These are phyloP conservation scores for Diarsia mendica DNA, from an alignment of 2,888 invertebrate genomes.

Conservation along the genomic window DNA sequence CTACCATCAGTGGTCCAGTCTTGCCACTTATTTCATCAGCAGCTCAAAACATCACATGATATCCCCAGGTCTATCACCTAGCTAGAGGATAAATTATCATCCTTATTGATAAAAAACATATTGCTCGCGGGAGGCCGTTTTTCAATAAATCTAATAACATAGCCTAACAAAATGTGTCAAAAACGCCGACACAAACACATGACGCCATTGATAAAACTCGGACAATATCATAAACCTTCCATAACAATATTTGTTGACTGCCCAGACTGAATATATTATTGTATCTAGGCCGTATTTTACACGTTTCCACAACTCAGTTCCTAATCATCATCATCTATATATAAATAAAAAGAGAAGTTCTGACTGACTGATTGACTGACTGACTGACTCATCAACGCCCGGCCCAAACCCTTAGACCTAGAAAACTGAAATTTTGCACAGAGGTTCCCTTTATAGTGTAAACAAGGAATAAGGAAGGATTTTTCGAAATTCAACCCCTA, in stretches of 20 bases:
- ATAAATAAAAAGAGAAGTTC: too few species aligned
- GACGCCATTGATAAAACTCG: conserved; percentile 41
- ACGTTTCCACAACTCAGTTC: too few species aligned
- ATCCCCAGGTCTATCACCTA: background rate
- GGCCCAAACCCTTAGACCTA: too few species aligned
- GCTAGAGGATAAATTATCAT: conserved; percentile 15
- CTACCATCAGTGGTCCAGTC: too few species aligned
- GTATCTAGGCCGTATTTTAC: background rate
- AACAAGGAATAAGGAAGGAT: too few species aligned
- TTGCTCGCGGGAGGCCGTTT: conserved; percentile 47
- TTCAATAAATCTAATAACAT: conserved; percentile 44
- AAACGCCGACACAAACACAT: conserved; percentile 38
- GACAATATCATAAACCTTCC: conserved; percentile 24
- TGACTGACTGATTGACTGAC: too few species aligned
- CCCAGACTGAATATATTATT: background rate
- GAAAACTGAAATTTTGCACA: too few species aligned
- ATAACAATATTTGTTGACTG: conserved; percentile 23
- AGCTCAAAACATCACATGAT: background rate
- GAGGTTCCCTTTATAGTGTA: too few species aligned
- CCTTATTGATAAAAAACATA: conserved; percentile 14
- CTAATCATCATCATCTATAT: too few species aligned
- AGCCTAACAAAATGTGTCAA: conserved; percentile 20
- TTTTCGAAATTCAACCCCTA: too few species aligned
- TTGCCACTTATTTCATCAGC: too few species aligned
- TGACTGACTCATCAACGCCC: too few species aligned